Evolutionary conservation across 30 jellyfish, hydroid and myxozoan genomes (phyloP).

Genomic region (Nemopilema nomurai): DNA sequence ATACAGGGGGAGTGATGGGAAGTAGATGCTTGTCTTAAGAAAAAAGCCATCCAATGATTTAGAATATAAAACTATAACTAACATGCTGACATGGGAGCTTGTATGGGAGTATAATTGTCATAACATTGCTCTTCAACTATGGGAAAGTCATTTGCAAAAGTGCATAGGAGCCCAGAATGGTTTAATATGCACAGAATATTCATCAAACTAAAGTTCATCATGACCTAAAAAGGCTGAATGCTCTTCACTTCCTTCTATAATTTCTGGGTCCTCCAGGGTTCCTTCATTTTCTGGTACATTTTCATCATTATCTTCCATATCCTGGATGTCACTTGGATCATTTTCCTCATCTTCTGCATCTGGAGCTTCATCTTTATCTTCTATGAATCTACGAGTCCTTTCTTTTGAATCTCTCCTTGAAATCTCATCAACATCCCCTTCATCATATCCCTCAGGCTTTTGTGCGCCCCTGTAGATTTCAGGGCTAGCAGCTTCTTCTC

Average conservation of each 20-base stretch:
- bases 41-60: too few species aligned
- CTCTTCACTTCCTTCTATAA: conserved; percentile 10
- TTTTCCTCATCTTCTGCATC: conserved; percentile 8
- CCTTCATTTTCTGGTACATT: conserved; percentile 16
- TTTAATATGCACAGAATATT: too few species aligned
- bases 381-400: conserved; percentile 24
- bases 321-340: background rate
- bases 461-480: conserved; percentile 18
- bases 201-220: conserved; percentile 54
- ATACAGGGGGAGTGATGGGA: too few species aligned
- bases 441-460: conserved; percentile 52
- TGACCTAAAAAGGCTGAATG: conserved; percentile 4
- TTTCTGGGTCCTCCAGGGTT: conserved; percentile 20
- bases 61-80: too few species aligned
- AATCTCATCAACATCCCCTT: conserved; percentile 45
- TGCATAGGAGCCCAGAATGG: too few species aligned
- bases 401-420: conserved; percentile 1
- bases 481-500: conserved; percentile 65
- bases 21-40: too few species aligned
- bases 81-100: too few species aligned
- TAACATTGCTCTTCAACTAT: too few species aligned
- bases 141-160: too few species aligned
- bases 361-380: conserved; percentile 27
- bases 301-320: conserved; percentile 23
- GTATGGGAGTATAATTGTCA: too few species aligned